Evolutionary conservation across 1,140 invertebrate genomes (phyloP).

Genomic region (Metopolophium dirhodum): DNA sequence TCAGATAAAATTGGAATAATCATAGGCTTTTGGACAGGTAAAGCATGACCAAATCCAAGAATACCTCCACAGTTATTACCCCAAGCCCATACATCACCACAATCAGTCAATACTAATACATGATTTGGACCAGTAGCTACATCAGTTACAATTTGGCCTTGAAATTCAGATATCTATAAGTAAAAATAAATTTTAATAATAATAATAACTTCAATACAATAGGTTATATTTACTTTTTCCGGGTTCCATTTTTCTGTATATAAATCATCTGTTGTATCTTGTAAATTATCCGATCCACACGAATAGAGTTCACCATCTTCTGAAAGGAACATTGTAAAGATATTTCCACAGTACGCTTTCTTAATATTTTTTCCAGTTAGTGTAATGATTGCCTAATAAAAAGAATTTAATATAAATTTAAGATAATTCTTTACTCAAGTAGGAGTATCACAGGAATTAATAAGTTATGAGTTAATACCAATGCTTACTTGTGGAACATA

Average conservation of each 20-base stretch:
- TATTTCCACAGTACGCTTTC: conserved; percentile 71
- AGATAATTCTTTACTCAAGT: conserved; percentile 25
- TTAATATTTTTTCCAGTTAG: conserved; percentile 68
- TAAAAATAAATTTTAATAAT: neutral
- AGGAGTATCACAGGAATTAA: too few relatives aligned
- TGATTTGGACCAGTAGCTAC: conserved; percentile 73
- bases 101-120: conserved; percentile 68
- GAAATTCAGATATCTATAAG: conserved; percentile 58
- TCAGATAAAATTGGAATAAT: conserved; percentile 67
- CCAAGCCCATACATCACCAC: conserved; percentile 72
- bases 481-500: conserved; percentile 64
- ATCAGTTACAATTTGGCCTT: conserved; percentile 65
- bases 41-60: conserved; percentile 68
- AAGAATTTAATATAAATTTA: neutral
- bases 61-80: conserved; percentile 73
- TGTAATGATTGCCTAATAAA: conserved; percentile 66
- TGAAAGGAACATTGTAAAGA: conserved; percentile 72
- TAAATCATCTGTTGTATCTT: conserved; percentile 64
- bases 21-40: conserved; percentile 67
- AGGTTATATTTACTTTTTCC: conserved; percentile 58
- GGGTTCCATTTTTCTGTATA: conserved; percentile 58
- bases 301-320: conserved; percentile 70
- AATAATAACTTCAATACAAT: neutral
- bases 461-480: neutral
- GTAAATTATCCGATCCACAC: conserved; percentile 71